phyloP scores from a whole-genome alignment of 2,888 invertebrate genomes.

The Liopterus haemorrhoidalis region DNA sequence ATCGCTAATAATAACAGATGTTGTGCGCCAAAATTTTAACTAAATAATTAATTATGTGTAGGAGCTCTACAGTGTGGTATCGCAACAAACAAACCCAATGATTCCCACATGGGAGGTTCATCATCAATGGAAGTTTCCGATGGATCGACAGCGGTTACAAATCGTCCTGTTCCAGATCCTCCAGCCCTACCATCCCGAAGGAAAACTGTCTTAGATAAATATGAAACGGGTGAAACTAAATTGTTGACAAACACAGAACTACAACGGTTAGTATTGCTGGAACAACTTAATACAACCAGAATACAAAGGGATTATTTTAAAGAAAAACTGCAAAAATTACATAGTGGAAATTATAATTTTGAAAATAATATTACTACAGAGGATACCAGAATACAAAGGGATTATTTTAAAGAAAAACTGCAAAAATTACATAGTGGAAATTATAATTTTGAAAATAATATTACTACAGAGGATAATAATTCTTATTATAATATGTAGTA shows the following conservation, averaged over 20 bases:
- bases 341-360: neutral
- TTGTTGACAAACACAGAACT: neutral
- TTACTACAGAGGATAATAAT: neutral
- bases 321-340: neutral
- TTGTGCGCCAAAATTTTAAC: no score
- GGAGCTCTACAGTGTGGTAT: no score
- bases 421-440: neutral
- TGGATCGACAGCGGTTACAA: no score
- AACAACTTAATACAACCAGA: conserved; percentile 1
- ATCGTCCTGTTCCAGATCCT: no score
- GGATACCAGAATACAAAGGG: neutral
- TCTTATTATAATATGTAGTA: conserved; percentile 1
- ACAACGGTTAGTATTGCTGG: conserved; percentile 2
- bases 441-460: neutral
- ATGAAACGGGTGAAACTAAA: neutral
- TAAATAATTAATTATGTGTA: no score
- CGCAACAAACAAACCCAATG: no score
- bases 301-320: neutral
- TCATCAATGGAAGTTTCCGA: no score
- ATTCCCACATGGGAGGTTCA: no score
- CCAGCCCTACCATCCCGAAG: no score
- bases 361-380: neutral
- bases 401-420: conserved; percentile 1
- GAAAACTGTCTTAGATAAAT: no score
- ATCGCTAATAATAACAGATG: no score